These are phyloP conservation scores for Copidosoma aretas DNA, from an alignment of 2,888 invertebrate species.

Conservation along the genomic window DNA sequence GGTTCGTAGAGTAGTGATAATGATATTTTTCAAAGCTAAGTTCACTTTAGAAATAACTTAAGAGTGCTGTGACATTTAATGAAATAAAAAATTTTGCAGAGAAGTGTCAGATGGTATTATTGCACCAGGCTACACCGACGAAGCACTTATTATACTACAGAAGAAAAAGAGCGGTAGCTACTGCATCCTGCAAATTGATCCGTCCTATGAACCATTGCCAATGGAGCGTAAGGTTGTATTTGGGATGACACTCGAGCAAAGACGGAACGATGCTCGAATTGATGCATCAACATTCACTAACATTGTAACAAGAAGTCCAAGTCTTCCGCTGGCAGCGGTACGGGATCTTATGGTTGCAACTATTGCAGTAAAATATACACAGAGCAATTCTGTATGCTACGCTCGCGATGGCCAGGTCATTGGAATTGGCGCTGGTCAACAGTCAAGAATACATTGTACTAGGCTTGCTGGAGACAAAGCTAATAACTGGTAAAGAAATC, in stretches of 20 bases:
- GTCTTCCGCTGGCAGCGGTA: conserved; percentile 76
- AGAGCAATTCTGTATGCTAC: conserved; percentile 98
- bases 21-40: no score
- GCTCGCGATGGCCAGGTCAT: conserved; percentile 92
- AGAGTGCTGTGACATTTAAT: no score
- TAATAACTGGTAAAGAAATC: conserved; percentile 86
- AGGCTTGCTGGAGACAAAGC: conserved; percentile 96
- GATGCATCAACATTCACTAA: conserved; percentile 79
- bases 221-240: conserved; percentile 85
- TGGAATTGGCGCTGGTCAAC: conserved; percentile 99
- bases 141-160: conserved; percentile 83
- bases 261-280: conserved; percentile 87
- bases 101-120: conserved; percentile 99
- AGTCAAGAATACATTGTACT: conserved; percentile 97
- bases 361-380: conserved; percentile 95
- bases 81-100: conserved; percentile 53
- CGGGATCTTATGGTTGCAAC: conserved; percentile 95
- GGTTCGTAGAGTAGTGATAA: no score
- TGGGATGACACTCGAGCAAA: conserved; percentile 85
- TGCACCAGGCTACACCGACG: conserved; percentile 87
- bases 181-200: conserved; percentile 92
- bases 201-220: conserved; percentile 79
- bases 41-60: no score
- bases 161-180: conserved; percentile 96
- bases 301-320: conserved; percentile 73